Evolutionary conservation across 2,888 invertebrate genomes (phyloP), one percentile per base, ranked within the genome.

Genomic region (Drosophila incognita): DNA sequence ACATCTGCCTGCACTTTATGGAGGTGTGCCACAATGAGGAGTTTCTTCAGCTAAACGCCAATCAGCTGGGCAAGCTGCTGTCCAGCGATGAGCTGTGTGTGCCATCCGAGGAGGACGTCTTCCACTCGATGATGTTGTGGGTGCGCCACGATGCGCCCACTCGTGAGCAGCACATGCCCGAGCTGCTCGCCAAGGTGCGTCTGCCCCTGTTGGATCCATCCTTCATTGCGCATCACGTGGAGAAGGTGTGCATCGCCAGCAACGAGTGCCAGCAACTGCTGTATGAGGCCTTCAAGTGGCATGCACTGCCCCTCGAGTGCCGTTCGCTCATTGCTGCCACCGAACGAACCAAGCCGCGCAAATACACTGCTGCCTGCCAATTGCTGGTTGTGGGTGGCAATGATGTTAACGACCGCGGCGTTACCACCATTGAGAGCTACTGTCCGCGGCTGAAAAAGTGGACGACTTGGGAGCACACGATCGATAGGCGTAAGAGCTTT

Each of bases 271-370:
- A 97, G 90, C 96, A 97, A 70, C 94, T 98, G 61, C 96, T 99
- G 61, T 97, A 98, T 96, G 98, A 98, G 93, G 98, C 98, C 15
- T 95, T 98, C 77, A 98, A 98, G 90, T 98, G 98, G 95, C 98
- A 98, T 92, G 94, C 98, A 36, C 93, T 98, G 74, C 98, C 98
- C 0, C 0, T 2, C 46, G 98, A 98, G 91, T 94, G 98, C 54
- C 94, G 98, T 52, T 94, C 96, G 11, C 94, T 96, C 75, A 94
- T 97, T 83, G 95, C 96, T 46, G 7, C 7, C 85, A 96, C 96
- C 24, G 95, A 96, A 73, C 95, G 98, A 75, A 98, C 98, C 0
- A 95, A 96, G 79, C 98, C 98, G 0, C 94, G 99, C 60, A 98
- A 98, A 91, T 97, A 98, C 0, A 98, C 98, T 2, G 15, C 6